A percentile compares a stretch with the other conserved stretches of the same genome.
phyloP scores from a whole-genome alignment of 2,888 invertebrate species.

The Boloria euphrosyne region DNA sequence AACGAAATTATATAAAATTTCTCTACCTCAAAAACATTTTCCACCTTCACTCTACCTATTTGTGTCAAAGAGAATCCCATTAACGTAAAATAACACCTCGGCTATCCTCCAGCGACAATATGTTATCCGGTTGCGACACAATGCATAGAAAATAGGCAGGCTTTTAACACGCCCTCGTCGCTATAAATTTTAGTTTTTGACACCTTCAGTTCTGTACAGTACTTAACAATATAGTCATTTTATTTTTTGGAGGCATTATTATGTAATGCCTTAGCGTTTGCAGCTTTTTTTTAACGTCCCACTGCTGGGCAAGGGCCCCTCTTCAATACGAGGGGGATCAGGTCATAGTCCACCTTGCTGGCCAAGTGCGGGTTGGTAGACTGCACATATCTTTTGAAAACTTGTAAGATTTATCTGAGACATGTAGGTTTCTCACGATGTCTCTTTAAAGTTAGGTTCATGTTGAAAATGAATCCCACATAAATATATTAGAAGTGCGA shows the following conservation, averaged over 20 bases:
- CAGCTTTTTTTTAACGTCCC: no score
- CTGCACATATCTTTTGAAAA: no score
- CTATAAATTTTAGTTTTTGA: slow-evolving; percentile 49
- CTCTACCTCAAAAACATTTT: slow-evolving; percentile 26
- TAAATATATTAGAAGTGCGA: no score
- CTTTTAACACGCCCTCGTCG: slow-evolving; percentile 32
- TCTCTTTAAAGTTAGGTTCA: background rate
- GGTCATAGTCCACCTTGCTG: no score
- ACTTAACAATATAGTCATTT: background rate
- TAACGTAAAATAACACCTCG: slow-evolving; percentile 45
- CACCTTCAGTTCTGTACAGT: slow-evolving; percentile 30
- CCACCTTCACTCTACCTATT: slow-evolving; percentile 31
- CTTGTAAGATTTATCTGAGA: no score
- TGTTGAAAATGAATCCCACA: no score
- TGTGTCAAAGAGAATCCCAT: slow-evolving; percentile 39
- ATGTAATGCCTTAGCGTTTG: no score
- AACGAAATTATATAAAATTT: slow-evolving; percentile 10
- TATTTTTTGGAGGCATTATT: background rate
- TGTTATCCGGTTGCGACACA: slow-evolving; percentile 44
- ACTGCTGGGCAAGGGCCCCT: no score
- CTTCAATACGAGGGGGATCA: no score
- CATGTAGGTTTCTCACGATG: no score
- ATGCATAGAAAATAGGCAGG: slow-evolving; percentile 49
- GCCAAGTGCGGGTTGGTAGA: no score
- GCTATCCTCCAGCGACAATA: slow-evolving; percentile 40